Base-by-base conservation (phyloP, 2,888 invertebrate genomes). In the Liposcelis brunnea region DNA sequence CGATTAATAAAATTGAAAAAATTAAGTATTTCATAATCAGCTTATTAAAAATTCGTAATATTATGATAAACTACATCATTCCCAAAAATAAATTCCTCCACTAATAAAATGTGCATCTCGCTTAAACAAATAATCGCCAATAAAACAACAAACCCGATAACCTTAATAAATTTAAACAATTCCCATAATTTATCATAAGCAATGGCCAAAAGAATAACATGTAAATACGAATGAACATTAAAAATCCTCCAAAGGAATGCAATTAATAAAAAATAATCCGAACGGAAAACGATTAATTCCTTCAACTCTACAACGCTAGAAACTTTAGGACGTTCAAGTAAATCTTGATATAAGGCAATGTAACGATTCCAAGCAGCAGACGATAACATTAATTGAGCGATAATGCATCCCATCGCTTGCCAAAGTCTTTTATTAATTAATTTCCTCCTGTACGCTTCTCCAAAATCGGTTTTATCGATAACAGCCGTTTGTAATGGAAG, bases 311-410 rank as follows among this genome's bases (percentile, higher is more conserved):
- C 5, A 31, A 36, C 47, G 33, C 49, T 38, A 0, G 58, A 49
- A n/a, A 53, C 51, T 51, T 67, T 63, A 46, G 71, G 71, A 21
- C 73, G 71, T 56, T 86, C 85, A 31, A 87, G 59, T 55, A 84
- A 63, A 53, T 81, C 75, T 54, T 85, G 83, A 57, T 84, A 87
- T 4, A 80, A 62, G 42, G 78, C 78, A 53, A 87, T 83, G 55
- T 84, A 85, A 21, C 84, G 72, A 64, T 87, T 86, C 87, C 87
- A 87, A 7, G 79, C 77, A 45, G 79, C 65, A 0, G 84, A 84
- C 47, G 81, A 80, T 1, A 84, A 60, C 42, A 82, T 57, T 58
- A 86, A 68, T 58, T 82, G 84, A 1, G 77, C 75, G 3, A 75
- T 70, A 53, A 80, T 76, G 52, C 78, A 66, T 12, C 74, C 63